phyloP scores from a whole-genome alignment of 2,797 vertebrate genomes.

The Hylomyscus alleni region DNA sequence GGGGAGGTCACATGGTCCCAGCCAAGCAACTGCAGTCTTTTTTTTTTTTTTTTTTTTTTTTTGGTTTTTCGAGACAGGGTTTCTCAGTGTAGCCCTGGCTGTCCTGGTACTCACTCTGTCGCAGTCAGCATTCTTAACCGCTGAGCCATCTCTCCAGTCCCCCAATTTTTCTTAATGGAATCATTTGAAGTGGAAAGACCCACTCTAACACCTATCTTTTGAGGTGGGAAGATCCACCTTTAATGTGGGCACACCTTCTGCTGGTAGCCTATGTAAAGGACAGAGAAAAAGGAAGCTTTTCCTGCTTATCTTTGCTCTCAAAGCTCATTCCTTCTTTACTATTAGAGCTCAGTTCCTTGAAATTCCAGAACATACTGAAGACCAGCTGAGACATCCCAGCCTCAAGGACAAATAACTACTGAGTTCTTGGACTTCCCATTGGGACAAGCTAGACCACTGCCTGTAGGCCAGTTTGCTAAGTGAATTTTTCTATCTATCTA shows the following conservation, averaged over 20 bases:
- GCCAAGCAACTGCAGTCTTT: background rate
- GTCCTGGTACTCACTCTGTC: too few species aligned
- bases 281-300: background rate
- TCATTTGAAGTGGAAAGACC: background rate
- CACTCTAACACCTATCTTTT: background rate
- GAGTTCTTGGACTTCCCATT: background rate
- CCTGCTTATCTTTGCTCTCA: background rate
- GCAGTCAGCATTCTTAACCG: too few species aligned
- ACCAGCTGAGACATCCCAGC: background rate
- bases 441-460: background rate
- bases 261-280: background rate
- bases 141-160: too few species aligned
- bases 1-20: too few species aligned
- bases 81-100: too few species aligned
- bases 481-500: too few species aligned
- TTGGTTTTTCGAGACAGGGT: too few species aligned
- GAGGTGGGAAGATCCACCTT: background rate
- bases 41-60: background rate
- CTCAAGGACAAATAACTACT: background rate
- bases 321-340: background rate
- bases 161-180: background rate
- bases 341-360: background rate
- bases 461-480: background rate
- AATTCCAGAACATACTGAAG: background rate
- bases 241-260: background rate